phyloP scores from a whole-genome alignment of 2,888 invertebrate species.

The Pterobdella sp. region DNA sequence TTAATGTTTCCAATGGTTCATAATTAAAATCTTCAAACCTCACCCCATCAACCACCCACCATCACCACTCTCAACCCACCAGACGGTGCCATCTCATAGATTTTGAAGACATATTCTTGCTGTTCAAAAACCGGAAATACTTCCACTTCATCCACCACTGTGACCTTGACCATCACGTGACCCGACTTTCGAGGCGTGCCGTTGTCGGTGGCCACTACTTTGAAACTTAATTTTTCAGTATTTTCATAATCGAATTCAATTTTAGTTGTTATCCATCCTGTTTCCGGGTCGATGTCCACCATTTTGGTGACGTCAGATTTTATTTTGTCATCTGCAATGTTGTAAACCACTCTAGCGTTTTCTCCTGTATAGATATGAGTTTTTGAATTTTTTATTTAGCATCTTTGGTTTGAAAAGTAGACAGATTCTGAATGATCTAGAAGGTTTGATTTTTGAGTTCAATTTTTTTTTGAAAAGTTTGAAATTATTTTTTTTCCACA shows the following conservation, averaged over 20 bases:
- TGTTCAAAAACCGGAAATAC: constrained; percentile 33
- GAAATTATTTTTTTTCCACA: too few relatives aligned
- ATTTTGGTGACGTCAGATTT: too few relatives aligned
- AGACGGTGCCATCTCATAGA: constrained; percentile 31
- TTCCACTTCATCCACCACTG: constrained; percentile 35
- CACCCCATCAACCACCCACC: constrained; percentile 3
- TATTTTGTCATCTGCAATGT: too few relatives aligned
- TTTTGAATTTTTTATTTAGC: too few relatives aligned
- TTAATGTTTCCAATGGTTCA: background rate
- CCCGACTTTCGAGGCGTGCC: constrained; percentile 30
- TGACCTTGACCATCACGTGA: constrained; percentile 27
- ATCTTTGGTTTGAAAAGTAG: too few relatives aligned
- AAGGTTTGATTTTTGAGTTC: too few relatives aligned
- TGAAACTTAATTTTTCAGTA: constrained; percentile 27
- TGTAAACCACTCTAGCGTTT: too few relatives aligned
- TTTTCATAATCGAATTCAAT: constrained; percentile 33
- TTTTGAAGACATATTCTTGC: constrained; percentile 32
- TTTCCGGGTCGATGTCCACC: constrained; percentile 28
- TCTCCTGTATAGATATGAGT: too few relatives aligned
- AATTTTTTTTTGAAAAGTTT: too few relatives aligned
- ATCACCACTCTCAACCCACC: constrained; percentile 31
- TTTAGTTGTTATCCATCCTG: constrained; percentile 29
- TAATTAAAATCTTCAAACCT: background rate
- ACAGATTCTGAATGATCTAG: too few relatives aligned
- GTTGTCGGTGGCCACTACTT: constrained; percentile 33